phyloP scores from a whole-genome alignment of 2,797 vertebrate genomes.

The Anguilla marmorata region DNA sequence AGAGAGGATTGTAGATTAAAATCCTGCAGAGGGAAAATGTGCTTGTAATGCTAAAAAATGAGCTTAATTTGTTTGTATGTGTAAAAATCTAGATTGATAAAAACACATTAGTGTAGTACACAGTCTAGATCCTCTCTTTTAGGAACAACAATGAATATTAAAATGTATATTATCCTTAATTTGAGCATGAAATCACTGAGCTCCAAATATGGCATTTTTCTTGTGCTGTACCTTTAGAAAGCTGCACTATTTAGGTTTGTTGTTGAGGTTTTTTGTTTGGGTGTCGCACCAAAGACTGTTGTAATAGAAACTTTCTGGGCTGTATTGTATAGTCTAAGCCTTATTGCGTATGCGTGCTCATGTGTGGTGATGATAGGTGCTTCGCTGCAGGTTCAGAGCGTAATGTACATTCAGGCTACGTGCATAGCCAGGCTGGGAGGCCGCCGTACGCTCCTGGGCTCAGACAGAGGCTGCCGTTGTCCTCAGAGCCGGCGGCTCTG shows the following conservation, averaged over 20 bases:
- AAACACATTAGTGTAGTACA: not conserved
- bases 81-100: not conserved
- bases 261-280: not conserved
- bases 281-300: not conserved
- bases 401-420: not conserved
- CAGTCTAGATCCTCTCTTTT: not conserved
- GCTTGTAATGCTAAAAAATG: not conserved
- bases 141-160: not conserved
- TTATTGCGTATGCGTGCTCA: not conserved
- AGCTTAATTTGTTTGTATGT: not conserved
- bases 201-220: not conserved
- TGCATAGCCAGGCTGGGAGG: not conserved
- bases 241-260: not conserved
- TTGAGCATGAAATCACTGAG: not conserved
- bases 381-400: not conserved
- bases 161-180: not conserved
- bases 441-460: not conserved
- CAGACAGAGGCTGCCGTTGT: constrained; percentile 2
- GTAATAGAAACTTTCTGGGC: not conserved
- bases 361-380: not conserved
- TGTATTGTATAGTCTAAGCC: not conserved
- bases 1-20: too few relatives aligned
- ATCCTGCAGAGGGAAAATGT: not conserved
- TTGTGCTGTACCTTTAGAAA: not conserved
- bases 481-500: not conserved